These are phyloP conservation scores for Chrysolina americana DNA, from an alignment of 2,888 invertebrate genomes.

Conservation along the genomic window DNA sequence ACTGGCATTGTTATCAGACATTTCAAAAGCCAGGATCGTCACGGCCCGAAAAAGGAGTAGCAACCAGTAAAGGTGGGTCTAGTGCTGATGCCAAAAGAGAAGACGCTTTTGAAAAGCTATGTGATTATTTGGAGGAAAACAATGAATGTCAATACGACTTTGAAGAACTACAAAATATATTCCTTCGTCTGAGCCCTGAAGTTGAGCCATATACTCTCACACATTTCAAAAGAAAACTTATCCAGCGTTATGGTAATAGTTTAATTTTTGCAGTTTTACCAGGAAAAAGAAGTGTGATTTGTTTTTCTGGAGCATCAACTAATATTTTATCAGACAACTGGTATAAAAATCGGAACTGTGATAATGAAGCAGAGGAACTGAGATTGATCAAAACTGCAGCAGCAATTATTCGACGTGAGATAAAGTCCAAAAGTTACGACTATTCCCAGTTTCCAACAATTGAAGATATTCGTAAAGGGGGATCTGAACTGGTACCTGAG, in stretches of 20 bases:
- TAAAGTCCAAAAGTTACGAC: constrained; percentile 37
- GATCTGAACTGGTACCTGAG: constrained; percentile 26
- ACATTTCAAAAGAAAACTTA: constrained; percentile 32
- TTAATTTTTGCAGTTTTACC: constrained; percentile 32
- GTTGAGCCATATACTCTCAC: constrained; percentile 30
- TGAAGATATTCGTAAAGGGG: constrained; percentile 26
- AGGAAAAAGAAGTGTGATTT: constrained; percentile 33
- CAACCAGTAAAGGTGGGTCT: constrained; percentile 21
- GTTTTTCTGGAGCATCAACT: constrained; percentile 25
- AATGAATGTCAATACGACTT: constrained; percentile 23
- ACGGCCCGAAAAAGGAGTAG: constrained; percentile 23
- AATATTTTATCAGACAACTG: constrained; percentile 31
- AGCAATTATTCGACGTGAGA: constrained; percentile 38
- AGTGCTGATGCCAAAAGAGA: constrained; percentile 24
- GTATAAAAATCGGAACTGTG: constrained; percentile 28
- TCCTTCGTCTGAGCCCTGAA: constrained; percentile 30
- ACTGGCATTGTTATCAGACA: constrained; percentile 24
- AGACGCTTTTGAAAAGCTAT: constrained; percentile 26
- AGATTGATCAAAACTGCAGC: constrained; percentile 32
- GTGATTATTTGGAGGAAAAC: constrained; percentile 30
- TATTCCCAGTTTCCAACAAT: constrained; percentile 28
- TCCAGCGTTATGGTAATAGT: constrained; percentile 31
- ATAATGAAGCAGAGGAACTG: constrained; percentile 1
- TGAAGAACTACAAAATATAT: constrained; percentile 29
- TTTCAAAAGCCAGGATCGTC: constrained; percentile 23